phyloP scores from a whole-genome alignment of 23 tunicate genomes.

The Diplosoma virens region DNA sequence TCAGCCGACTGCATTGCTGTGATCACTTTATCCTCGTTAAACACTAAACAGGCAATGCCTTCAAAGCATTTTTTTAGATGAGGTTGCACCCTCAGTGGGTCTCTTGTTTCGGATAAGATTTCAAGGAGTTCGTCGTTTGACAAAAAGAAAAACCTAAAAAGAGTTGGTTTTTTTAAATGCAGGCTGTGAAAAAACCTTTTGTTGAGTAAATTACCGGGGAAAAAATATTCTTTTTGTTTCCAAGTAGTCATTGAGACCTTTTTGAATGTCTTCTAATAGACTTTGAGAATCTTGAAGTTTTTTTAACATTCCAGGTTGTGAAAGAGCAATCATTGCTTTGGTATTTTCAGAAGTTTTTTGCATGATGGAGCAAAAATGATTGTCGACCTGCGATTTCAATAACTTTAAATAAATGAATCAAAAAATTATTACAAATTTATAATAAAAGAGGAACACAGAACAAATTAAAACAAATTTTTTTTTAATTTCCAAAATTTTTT shows the following conservation, averaged over 20 bases:
- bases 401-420: too few species aligned
- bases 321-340: slow-evolving; percentile 73
- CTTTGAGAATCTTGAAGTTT: slow-evolving; percentile 62
- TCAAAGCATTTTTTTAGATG: slow-evolving; percentile 91
- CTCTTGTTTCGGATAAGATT: slow-evolving; percentile 81
- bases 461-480: too few species aligned
- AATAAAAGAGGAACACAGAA: too few species aligned
- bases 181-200: not conserved
- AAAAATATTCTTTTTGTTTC: slow-evolving; percentile 78
- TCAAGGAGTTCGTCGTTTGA: slow-evolving; percentile 88
- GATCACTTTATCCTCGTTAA: slow-evolving; percentile 65
- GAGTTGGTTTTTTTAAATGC: not conserved
- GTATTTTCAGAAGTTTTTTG: slow-evolving; percentile 50
- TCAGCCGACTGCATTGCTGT: slow-evolving; percentile 93
- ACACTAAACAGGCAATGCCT: slow-evolving; percentile 75
- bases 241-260: slow-evolving; percentile 73
- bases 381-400: slow-evolving; percentile 81
- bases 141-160: slow-evolving; percentile 75
- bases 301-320: slow-evolving; percentile 61
- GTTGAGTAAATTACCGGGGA: slow-evolving; percentile 51
- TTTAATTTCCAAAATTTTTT: too few species aligned
- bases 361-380: slow-evolving; percentile 59
- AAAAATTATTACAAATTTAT: too few species aligned
- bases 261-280: slow-evolving; percentile 78
- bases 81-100: slow-evolving; percentile 86